Evolutionary conservation across 2,797 vertebrate genomes (phyloP), one percentile per base, ranked within the genome.

Genomic region (Chaenodraco wilsoni): DNA sequence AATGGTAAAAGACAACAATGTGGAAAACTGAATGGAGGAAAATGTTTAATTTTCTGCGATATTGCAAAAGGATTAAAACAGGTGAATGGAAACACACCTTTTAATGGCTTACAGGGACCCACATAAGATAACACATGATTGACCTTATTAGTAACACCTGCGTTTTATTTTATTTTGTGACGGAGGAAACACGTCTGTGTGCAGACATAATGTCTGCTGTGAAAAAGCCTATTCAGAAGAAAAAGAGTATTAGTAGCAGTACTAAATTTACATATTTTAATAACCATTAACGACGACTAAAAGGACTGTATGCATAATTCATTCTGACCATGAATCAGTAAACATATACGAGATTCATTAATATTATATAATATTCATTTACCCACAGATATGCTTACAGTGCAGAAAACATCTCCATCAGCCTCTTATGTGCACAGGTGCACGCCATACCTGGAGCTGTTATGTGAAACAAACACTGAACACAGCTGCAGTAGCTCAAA

Each of bases 351-450:
- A 70, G 45, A 48, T 54, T 63, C 13, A 81, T 73, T 76, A 52
- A 59, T 49, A 44, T 21, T 6, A 55, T 71, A 16, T 77, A 69
- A 82, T 48, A 82, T 83, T 81, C 4, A 79, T 82, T 69, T n/a
- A 62, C n/a, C 37, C 6, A 33, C 9, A 69, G 52, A 60, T 66
- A 33, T 65, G 63, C 60, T 44, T 58, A 40, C 15, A 12, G 50
- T 37, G 48, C 71, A 76, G 27, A 41, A 67, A 60, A 56, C 8
- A 52, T 31, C 37, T 55, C 17, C 55, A 33, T 49, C 63, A 59
- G 57, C 50, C 2, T 56, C 45, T 33, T 27, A 21, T n/a, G 43
- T 15, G 49, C 64, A 64, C 65, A 63, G 48, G 58, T 65, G 48
- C 58, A 65, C 65, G 9, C 4, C 70, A 70, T 75, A 87, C 79